These are phyloP conservation scores for Lasioglossum villosulum DNA, from an alignment of 2,888 invertebrate species.

Conservation along the genomic window DNA sequence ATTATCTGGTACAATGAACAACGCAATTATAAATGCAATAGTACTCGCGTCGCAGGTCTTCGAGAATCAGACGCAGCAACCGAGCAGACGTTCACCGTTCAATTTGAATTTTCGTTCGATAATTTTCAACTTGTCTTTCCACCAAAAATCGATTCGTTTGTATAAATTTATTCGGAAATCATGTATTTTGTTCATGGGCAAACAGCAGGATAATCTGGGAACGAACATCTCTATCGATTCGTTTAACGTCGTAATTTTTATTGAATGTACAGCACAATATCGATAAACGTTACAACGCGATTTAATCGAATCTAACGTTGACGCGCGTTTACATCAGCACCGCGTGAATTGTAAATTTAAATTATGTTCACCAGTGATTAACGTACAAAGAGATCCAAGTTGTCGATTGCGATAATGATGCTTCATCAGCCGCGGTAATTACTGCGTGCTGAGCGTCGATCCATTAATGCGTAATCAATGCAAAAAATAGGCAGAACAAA, in stretches of 20 bases:
- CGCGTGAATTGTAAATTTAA: slow-evolving; percentile 26
- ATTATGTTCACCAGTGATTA: slow-evolving; percentile 24
- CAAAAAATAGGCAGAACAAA: not conserved
- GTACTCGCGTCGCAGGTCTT: no score
- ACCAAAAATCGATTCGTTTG: not conserved
- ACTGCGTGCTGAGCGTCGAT: not conserved
- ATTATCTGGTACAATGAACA: not conserved
- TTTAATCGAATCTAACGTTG: not conserved
- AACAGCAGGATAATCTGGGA: not conserved
- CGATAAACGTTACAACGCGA: slow-evolving; percentile 13
- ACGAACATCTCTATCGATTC: not conserved
- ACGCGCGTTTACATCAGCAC: not conserved
- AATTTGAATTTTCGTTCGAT: not conserved
- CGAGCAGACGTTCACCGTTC: not conserved
- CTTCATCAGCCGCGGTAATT: not conserved
- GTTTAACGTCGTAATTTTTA: not conserved
- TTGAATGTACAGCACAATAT: not conserved
- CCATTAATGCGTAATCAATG: not conserved
- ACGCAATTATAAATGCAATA: no score
- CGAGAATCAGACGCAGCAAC: not conserved
- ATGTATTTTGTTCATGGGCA: not conserved
- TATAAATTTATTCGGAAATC: not conserved
- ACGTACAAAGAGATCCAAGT: not conserved
- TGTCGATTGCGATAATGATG: slow-evolving; percentile 17
- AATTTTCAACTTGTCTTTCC: not conserved